Conservation (phyloP, 2,113 vertebrate genomes). For the Myrmecobius fasciatus region DNA sequence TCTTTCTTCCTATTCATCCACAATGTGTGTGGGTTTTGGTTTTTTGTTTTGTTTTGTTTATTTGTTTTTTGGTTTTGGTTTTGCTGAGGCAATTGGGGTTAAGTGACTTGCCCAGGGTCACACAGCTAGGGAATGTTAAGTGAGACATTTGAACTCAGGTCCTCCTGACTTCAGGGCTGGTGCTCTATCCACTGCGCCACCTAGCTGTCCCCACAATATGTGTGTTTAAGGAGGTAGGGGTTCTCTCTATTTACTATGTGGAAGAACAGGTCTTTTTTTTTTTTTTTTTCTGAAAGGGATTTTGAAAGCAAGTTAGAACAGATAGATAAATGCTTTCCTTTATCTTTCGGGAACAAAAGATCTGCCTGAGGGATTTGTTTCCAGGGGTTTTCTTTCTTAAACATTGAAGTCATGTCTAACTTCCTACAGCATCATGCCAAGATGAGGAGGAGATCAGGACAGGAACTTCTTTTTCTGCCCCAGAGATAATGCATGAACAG, state of each 20-base stretch:
- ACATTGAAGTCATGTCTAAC: not conserved
- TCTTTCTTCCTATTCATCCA: not conserved
- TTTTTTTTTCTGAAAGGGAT: not conserved
- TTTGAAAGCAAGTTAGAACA: not conserved
- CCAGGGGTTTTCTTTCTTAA: not conserved
- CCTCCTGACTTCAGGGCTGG: no score
- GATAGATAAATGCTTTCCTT: not conserved
- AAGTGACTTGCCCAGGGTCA: no score
- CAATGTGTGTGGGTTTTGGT: not conserved
- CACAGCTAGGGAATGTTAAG: no score
- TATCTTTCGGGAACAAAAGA: not conserved
- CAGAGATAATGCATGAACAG: not conserved
- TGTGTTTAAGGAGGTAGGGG: not conserved
- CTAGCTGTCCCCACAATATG: no score
- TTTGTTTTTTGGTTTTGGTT: no score
- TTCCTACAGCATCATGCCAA: not conserved
- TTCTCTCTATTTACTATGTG: not conserved
- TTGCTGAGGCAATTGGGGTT: no score
- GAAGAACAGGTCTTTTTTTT: not conserved
- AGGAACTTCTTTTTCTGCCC: not conserved
- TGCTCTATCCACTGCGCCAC: no score
- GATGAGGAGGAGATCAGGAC: not conserved
- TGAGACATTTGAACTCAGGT: no score
- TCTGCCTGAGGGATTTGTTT: not conserved
- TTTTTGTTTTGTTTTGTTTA: no score